Evolutionary conservation across 2,888 invertebrate genomes (phyloP).

Genomic region (Hanleya hanleyi): DNA sequence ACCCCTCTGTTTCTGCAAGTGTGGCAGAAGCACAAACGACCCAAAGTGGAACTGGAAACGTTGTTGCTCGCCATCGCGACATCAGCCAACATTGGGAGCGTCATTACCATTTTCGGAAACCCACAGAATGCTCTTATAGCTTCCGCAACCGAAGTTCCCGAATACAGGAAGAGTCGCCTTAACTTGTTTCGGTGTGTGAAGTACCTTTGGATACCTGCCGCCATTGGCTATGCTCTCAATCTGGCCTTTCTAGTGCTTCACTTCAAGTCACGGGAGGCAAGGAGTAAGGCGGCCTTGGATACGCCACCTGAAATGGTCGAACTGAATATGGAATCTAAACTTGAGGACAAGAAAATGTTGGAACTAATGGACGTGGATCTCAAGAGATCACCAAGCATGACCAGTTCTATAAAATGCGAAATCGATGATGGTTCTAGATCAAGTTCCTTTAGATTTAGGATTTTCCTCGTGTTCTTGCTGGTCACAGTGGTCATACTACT

Average conservation of each 20-base stretch:
- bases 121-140: slow-evolving; percentile 46
- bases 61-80: slow-evolving; percentile 43
- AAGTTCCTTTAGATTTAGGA: slow-evolving; percentile 26
- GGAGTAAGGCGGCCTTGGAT: too few relatives aligned
- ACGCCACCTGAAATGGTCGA: too few relatives aligned
- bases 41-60: slow-evolving; percentile 36
- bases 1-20: slow-evolving; percentile 42
- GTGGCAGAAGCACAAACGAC: slow-evolving; percentile 44
- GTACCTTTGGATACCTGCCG: slow-evolving; percentile 37
- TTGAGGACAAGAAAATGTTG: too few relatives aligned
- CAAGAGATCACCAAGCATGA: too few relatives aligned
- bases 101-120: slow-evolving; percentile 41
- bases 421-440: too few relatives aligned
- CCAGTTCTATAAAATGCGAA: too few relatives aligned
- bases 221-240: slow-evolving; percentile 38
- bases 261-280: too few relatives aligned
- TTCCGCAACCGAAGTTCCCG: slow-evolving; percentile 29
- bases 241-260: slow-evolving; percentile 36
- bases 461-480: slow-evolving; percentile 20
- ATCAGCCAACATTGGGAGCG: slow-evolving; percentile 45
- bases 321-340: too few relatives aligned
- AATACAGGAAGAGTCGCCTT: slow-evolving; percentile 27
- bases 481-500: slow-evolving; percentile 29
- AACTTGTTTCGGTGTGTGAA: slow-evolving; percentile 30
- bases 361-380: too few relatives aligned